Evolutionary conservation across 1,140 invertebrate genomes (phyloP).

Genomic region (Octopus sinensis): DNA sequence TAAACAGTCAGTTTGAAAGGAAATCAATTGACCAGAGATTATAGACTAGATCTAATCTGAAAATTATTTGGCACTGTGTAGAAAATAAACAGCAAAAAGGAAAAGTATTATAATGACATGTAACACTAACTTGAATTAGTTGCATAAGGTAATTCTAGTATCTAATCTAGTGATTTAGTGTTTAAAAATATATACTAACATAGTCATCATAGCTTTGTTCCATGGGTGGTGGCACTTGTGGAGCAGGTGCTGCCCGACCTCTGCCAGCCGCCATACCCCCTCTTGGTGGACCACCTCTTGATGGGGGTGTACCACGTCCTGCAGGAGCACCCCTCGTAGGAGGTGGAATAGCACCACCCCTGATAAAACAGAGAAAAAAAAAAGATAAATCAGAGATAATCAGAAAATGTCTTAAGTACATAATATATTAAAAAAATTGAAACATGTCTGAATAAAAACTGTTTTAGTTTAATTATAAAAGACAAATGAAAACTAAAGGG

Average conservation of each 20-base stretch:
- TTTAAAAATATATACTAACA: constrained; percentile 2
- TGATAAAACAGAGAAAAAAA: not conserved
- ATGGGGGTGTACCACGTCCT: constrained; percentile 20
- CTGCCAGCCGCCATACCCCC: constrained; percentile 23
- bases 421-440: no score
- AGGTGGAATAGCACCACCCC: constrained; percentile 14
- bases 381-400: no score
- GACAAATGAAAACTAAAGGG: no score
- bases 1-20: no score
- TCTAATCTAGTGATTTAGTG: not conserved
- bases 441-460: no score
- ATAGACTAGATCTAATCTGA: no score
- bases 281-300: constrained; percentile 20
- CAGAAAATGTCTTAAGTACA: no score
- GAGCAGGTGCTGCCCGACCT: constrained; percentile 23
- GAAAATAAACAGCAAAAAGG: not conserved
- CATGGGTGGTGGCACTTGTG: constrained; percentile 17
- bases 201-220: constrained; percentile 32
- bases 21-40: no score
- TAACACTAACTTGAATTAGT: no score
- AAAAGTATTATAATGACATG: not conserved
- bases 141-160: no score
- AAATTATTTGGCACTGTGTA: not conserved
- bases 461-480: no score
- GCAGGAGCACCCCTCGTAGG: constrained; percentile 23